A percentile compares a stretch with the other conserved stretches of the same genome.
phyloP scores from a whole-genome alignment of 2,797 vertebrate genomes.

The Carduelis carduelis region DNA sequence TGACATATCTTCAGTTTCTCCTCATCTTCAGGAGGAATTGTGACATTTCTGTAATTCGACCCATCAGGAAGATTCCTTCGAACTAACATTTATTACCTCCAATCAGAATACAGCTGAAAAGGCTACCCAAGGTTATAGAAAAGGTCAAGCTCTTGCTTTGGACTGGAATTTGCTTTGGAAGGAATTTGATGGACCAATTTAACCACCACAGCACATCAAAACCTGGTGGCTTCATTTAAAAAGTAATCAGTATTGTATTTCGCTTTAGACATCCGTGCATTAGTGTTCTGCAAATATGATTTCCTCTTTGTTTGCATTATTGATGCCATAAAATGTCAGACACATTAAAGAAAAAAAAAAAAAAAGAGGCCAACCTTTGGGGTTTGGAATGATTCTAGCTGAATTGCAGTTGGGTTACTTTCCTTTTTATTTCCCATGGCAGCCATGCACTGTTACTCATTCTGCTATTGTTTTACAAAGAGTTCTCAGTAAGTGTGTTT shows the following conservation, averaged over 20 bases:
- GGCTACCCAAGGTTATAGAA: slow-evolving; percentile 33
- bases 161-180: slow-evolving; percentile 51
- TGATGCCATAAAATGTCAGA: slow-evolving; percentile 72
- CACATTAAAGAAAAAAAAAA: slow-evolving; percentile 47
- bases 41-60: slow-evolving; percentile 3
- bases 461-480: slow-evolving; percentile 44
- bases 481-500: slow-evolving; percentile 36
- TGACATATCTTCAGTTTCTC: neutral
- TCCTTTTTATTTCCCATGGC: slow-evolving; percentile 53
- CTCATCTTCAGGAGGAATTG: neutral
- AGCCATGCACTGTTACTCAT: slow-evolving; percentile 30
- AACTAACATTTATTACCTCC: neutral
- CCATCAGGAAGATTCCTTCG: neutral
- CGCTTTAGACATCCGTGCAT: slow-evolving; percentile 61
- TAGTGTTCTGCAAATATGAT: slow-evolving; percentile 60
- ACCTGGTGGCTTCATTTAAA: slow-evolving; percentile 66
- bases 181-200: slow-evolving; percentile 58
- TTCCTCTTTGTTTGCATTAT: slow-evolving; percentile 67
- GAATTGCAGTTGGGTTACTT: slow-evolving; percentile 50
- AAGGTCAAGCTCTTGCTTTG: slow-evolving; percentile 49
- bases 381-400: slow-evolving; percentile 55
- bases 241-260: slow-evolving; percentile 67
- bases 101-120: slow-evolving; percentile 29
- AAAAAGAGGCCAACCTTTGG: slow-evolving; percentile 47
- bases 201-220: slow-evolving; percentile 55